Evolutionary conservation across 30 jellyfish, hydroid and myxozoan genomes (phyloP), one percentile per base, ranked within the genome.

Genomic region (Turritopsis dohrnii): DNA sequence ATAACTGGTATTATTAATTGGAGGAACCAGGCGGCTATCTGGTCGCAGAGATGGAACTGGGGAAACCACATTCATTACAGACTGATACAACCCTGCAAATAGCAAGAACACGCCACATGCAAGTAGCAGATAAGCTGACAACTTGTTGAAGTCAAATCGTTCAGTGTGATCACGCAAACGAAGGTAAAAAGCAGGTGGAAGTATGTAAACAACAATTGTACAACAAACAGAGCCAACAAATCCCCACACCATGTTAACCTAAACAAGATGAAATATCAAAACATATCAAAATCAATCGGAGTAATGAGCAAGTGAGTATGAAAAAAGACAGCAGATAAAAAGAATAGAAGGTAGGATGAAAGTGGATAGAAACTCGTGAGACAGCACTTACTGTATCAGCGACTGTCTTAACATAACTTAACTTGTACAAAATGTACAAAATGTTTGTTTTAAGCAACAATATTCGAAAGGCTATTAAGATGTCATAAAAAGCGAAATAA

Each of bases 161-260:
- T 79, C 89, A n/a, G 98, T 96, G 65, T 93, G 98, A 53, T 73
- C 93, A 9, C 98, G 87, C 21, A 93, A 95, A 31, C 90, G 90
- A 83, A 93, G 87, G 75, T 93, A 93, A 86, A 93, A 93, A 41
- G 98, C 98, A 21, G 98, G 98, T 5, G 98, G 98, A 21, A 93
- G 87, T 24, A 93, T 79, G 88, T 93, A 93, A 30, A 93, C 89
- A 24, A 93, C 81, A 28, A 86, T 65, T 18, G 98, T 93, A 79
- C 98, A 93, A 27, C 98, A 96, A 71, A 93, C 93, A 0, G 98
- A 86, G 28, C 98, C 98, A 74, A 93, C 98, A 27, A 93, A 60
- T 18, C 98, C 98, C 98, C 98, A 93, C 7, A 93, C 83, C 98
- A 93, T 93, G 84, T 93, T 93, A 13, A 93, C 96, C 98, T 93